These are phyloP conservation scores for Lypha dubia DNA, from an alignment of 2,888 invertebrate genomes.

Conservation along the genomic window DNA sequence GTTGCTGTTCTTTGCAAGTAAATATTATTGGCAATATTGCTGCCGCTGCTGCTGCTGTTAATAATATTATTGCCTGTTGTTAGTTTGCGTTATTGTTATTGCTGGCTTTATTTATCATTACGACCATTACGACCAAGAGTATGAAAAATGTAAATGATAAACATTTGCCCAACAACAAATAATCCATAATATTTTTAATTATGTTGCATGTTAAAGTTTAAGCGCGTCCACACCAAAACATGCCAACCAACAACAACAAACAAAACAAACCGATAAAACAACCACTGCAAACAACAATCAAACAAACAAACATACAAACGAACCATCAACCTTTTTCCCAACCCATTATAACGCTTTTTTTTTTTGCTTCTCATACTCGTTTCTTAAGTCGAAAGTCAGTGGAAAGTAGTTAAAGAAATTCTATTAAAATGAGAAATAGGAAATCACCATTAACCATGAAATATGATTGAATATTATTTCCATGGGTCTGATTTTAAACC, in stretches of 20 bases:
- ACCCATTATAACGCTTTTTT: slow-evolving; percentile 6
- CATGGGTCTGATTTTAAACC: slow-evolving; percentile 5
- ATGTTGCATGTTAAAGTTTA: slow-evolving; percentile 67
- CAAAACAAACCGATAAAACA: slow-evolving; percentile 12
- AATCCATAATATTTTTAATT: slow-evolving; percentile 58
- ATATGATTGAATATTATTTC: slow-evolving; percentile 47
- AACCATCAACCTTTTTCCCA: slow-evolving; percentile 33
- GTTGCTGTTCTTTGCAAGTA: slow-evolving; percentile 52
- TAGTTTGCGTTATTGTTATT: slow-evolving; percentile 18
- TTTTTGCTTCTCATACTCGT: slow-evolving; percentile 23
- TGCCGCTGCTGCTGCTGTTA: slow-evolving; percentile 2
- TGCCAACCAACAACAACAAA: slow-evolving; percentile 33
- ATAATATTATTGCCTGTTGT: slow-evolving; percentile 53
- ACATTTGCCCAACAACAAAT: slow-evolving; percentile 53
- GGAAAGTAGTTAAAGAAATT: slow-evolving; percentile 46
- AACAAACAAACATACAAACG: slow-evolving; percentile 11
- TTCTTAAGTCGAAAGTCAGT: slow-evolving; percentile 19
- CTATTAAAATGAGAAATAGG: slow-evolving; percentile 47
- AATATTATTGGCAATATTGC: slow-evolving; percentile 41
- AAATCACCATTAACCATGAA: slow-evolving; percentile 75
- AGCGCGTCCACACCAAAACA: slow-evolving; percentile 36
- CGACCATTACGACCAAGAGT: not conserved
- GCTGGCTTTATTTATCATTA: slow-evolving; percentile 17
- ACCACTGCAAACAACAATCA: slow-evolving; percentile 10
- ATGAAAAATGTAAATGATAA: slow-evolving; percentile 55